These are phyloP conservation scores for Bujurquina vittata DNA, from an alignment of 2,113 vertebrate species.

Conservation along the genomic window DNA sequence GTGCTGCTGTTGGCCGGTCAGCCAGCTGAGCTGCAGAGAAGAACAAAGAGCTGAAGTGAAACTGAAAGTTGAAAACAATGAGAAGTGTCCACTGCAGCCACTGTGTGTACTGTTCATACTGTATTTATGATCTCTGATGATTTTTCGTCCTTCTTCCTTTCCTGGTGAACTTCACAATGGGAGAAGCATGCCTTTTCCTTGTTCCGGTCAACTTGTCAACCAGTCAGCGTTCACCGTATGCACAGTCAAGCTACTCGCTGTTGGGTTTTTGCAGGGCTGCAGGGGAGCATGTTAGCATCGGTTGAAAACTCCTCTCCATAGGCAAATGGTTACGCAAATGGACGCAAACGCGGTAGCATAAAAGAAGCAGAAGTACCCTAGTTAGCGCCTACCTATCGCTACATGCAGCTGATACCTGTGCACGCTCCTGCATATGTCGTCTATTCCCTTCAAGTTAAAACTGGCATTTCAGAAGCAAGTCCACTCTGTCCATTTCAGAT, in stretches of 20 bases:
- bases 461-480: too few relatives aligned
- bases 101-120: neutral
- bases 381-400: too few relatives aligned
- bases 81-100: neutral
- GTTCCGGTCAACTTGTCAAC: too few relatives aligned
- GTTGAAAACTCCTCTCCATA: too few relatives aligned
- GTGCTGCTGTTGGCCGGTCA: neutral
- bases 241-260: too few relatives aligned
- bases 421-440: neutral
- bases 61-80: neutral
- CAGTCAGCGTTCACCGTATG: too few relatives aligned
- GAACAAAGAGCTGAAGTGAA: neutral
- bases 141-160: neutral
- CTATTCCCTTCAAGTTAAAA: neutral
- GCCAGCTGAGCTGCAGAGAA: neutral
- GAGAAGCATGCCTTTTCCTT: neutral
- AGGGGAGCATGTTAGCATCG: too few relatives aligned
- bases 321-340: too few relatives aligned
- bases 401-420: neutral
- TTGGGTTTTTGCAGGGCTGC: too few relatives aligned
- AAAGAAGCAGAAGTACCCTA: too few relatives aligned
- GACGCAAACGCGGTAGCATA: too few relatives aligned
- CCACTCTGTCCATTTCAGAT: neutral
- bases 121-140: neutral
- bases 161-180: neutral